Conservation (phyloP, 2,888 invertebrate species). For the Mesochorus sp. region DNA sequence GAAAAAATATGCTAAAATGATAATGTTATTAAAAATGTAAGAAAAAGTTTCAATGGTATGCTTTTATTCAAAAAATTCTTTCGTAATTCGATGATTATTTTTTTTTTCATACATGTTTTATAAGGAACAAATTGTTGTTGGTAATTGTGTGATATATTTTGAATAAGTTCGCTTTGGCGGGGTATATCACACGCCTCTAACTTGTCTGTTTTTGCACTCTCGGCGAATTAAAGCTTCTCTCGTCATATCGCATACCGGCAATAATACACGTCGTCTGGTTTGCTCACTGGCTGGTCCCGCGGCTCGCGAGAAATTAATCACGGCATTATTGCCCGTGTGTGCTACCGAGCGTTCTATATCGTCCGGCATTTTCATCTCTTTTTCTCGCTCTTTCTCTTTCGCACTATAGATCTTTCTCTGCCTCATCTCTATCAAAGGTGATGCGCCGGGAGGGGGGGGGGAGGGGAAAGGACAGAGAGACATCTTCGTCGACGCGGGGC, state of each 20-base stretch:
- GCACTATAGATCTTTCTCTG: not conserved
- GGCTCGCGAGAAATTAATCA: constrained; percentile 72
- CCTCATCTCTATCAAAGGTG: constrained; percentile 31
- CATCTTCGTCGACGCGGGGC: constrained; percentile 53
- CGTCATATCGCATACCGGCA: constrained; percentile 46
- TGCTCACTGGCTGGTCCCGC: constrained; percentile 53
- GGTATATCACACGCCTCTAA: not conserved
- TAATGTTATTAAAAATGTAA: no score
- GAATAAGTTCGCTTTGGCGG: no score
- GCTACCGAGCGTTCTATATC: constrained; percentile 35
- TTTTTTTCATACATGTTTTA: no score
- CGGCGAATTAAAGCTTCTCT: not conserved
- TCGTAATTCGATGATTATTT: no score
- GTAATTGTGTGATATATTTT: no score
- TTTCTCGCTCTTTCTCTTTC: not conserved
- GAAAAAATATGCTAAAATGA: no score
- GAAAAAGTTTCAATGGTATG: no score
- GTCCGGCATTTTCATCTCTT: constrained; percentile 18
- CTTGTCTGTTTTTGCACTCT: not conserved
- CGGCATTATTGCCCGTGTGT: constrained; percentile 70
- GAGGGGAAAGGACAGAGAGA: constrained; percentile 26
- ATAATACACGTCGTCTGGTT: constrained; percentile 61
- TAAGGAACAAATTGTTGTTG: no score
- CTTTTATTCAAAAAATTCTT: no score
- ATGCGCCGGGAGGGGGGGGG: constrained; percentile 17